These are phyloP conservation scores for Acleris literana DNA, from an alignment of 2,888 invertebrate genomes.

Conservation along the genomic window DNA sequence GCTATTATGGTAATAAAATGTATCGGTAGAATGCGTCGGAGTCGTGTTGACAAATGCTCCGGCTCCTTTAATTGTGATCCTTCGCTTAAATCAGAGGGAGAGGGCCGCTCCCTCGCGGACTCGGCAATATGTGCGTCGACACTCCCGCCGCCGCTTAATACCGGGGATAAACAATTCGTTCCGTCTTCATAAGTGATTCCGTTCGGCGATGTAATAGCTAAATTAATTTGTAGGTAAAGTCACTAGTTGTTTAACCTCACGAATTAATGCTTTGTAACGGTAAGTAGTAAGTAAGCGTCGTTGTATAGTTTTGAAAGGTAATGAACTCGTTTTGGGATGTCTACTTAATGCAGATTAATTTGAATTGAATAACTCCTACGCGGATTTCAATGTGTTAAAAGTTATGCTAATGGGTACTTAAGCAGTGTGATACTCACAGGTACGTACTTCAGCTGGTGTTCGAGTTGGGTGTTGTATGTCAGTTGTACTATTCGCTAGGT, in stretches of 20 bases:
- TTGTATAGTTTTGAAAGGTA: slow-evolving; percentile 17
- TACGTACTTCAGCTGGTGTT: neutral
- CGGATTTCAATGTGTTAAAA: slow-evolving; percentile 30
- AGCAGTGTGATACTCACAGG: slow-evolving; percentile 10
- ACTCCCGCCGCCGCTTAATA: slow-evolving; percentile 66
- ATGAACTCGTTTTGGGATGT: slow-evolving; percentile 25
- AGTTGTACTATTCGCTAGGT: no score
- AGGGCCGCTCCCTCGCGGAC: slow-evolving; percentile 52
- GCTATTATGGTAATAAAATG: slow-evolving; percentile 48
- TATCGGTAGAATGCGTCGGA: slow-evolving; percentile 45
- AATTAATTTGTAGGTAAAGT: slow-evolving; percentile 66
- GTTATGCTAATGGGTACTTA: slow-evolving; percentile 38
- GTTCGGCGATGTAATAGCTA: slow-evolving; percentile 65
- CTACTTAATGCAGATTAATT: slow-evolving; percentile 29
- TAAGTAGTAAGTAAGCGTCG: slow-evolving; percentile 5
- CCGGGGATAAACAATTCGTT: slow-evolving; percentile 75
- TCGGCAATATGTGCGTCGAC: slow-evolving; percentile 69
- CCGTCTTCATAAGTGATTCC: slow-evolving; percentile 68
- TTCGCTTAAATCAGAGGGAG: slow-evolving; percentile 54
- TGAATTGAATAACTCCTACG: slow-evolving; percentile 35
- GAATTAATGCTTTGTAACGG: slow-evolving; percentile 41
- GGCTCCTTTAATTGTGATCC: slow-evolving; percentile 69
- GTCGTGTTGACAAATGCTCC: slow-evolving; percentile 62
- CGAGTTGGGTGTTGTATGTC: no score
- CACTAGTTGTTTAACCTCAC: slow-evolving; percentile 53